phyloP scores from a whole-genome alignment of 2,113 vertebrate genomes.

The Misgurnus anguillicaudatus region DNA sequence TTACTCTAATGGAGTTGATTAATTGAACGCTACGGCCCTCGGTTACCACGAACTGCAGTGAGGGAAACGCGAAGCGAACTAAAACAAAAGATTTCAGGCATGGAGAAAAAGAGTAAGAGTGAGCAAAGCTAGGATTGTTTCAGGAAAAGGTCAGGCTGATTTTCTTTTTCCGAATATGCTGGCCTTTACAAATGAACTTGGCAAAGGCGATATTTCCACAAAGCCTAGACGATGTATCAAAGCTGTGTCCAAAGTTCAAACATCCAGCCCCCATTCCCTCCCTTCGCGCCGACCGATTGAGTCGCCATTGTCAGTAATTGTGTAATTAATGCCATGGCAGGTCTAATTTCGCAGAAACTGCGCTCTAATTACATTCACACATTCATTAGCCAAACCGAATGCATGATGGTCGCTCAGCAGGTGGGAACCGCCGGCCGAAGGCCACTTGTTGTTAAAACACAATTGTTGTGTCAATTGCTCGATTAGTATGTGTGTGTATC shows the following conservation, averaged over 20 bases:
- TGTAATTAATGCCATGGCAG: slow-evolving; percentile 78
- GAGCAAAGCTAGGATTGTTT: slow-evolving; percentile 66
- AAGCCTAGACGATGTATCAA: slow-evolving; percentile 78
- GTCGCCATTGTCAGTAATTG: slow-evolving; percentile 77
- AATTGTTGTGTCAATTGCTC: slow-evolving; percentile 69
- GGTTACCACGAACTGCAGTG: slow-evolving; percentile 57
- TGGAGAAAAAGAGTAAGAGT: slow-evolving; percentile 57
- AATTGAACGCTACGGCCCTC: slow-evolving; percentile 41
- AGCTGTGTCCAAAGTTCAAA: slow-evolving; percentile 71
- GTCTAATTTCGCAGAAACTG: slow-evolving; percentile 76
- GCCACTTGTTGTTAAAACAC: slow-evolving; percentile 67
- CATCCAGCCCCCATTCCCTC: slow-evolving; percentile 27
- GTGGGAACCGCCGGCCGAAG: slow-evolving; percentile 63
- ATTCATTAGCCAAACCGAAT: slow-evolving; percentile 74
- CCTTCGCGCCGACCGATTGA: slow-evolving; percentile 33
- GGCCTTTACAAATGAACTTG: slow-evolving; percentile 82
- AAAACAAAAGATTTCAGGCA: slow-evolving; percentile 47
- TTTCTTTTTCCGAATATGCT: slow-evolving; percentile 80
- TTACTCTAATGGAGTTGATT: slow-evolving; percentile 47
- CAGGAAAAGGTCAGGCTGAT: slow-evolving; percentile 79
- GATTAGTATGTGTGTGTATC: slow-evolving; percentile 72
- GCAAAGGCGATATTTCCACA: slow-evolving; percentile 78
- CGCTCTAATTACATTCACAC: slow-evolving; percentile 74
- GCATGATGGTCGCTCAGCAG: slow-evolving; percentile 64
- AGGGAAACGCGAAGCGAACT: slow-evolving; percentile 35